Evolutionary conservation across 2,888 invertebrate genomes (phyloP), one percentile per base, ranked within the genome.

Genomic region (Monoplex corrugatus): DNA sequence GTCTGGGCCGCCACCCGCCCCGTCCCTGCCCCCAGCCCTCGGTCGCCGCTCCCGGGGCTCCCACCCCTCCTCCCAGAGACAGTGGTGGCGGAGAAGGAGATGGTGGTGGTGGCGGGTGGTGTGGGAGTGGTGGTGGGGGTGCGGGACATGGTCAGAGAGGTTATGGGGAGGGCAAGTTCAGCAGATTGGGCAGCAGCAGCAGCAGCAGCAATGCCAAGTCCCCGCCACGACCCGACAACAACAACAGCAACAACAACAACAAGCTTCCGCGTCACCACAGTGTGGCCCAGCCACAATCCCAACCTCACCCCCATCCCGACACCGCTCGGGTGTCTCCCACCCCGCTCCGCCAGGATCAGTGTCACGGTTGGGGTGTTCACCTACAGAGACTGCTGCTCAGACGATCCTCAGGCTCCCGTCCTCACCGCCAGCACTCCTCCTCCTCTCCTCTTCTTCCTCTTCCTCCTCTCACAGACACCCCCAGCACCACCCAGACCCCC

Each of bases 1-100:
- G 88, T 83, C 13, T 88, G 88, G 88, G 88, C 88, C 44, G 63
- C 83, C 44, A 44, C 83, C 82, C 57, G 87, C 43, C 87, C 87
- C 32, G 5, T 82, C 40, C 87, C 82, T 6, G 16, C 80, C 32
- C 57, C 63, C 45, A 32, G 5, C 44, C n/a, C 80, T 10, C 35
- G 19, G 19, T 32, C 40, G 45, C 38, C 28, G 45, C 23, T 57
- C 43, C 57, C 57, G 35, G n/a, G 32, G 10, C 63, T 8, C n/a
- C 88, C 63, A 63, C 83, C 45, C 63, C 43, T 8, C 50, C 80
- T 10, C 50, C 82, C 35, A 75, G 50, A 44, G 82, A 35, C 35
- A 8, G 82, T 44, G 83, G 88, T 0, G 83, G 86, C 5, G 57
- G 28, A 43, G 50, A 38, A 3, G 80, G 84, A 45, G 89, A 63